Conservation (phyloP, 2,888 invertebrate species). For the Microplitis manilae region DNA sequence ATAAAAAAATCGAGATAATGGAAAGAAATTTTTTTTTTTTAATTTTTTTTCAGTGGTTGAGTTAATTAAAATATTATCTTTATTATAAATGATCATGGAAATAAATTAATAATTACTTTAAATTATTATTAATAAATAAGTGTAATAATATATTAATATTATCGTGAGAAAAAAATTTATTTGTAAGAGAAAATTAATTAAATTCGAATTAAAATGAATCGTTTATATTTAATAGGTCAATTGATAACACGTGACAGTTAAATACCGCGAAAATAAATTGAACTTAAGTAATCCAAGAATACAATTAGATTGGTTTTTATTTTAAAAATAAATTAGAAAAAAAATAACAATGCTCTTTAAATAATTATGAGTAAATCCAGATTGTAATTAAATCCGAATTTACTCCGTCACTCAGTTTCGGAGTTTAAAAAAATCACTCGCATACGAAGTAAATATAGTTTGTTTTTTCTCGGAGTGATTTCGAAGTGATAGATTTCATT, state of each 20-base stretch:
- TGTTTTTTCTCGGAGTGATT: no score
- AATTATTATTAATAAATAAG: background rate
- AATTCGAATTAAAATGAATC: slow-evolving; percentile 13
- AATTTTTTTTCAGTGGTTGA: no score
- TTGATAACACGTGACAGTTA: slow-evolving; percentile 22
- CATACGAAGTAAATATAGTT: no score
- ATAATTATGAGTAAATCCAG: no score
- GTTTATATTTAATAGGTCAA: slow-evolving; percentile 27
- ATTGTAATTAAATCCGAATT: no score
- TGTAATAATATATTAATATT: background rate
- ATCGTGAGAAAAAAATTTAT: slow-evolving; percentile 17
- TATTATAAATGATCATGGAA: background rate
- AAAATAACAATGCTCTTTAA: background rate
- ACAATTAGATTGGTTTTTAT: slow-evolving; percentile 4
- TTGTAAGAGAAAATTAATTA: background rate
- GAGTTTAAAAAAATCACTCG: no score
- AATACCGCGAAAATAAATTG: slow-evolving; percentile 9
- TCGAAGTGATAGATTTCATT: no score
- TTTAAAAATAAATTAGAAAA: background rate
- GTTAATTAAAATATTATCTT: no score
- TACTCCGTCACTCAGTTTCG: no score
- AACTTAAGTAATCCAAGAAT: slow-evolving; percentile 1
- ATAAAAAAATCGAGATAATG: no score
- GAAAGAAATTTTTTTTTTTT: no score
- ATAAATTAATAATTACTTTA: background rate